phyloP scores from a whole-genome alignment of 2,113 vertebrate species.

The Bufo bufo region DNA sequence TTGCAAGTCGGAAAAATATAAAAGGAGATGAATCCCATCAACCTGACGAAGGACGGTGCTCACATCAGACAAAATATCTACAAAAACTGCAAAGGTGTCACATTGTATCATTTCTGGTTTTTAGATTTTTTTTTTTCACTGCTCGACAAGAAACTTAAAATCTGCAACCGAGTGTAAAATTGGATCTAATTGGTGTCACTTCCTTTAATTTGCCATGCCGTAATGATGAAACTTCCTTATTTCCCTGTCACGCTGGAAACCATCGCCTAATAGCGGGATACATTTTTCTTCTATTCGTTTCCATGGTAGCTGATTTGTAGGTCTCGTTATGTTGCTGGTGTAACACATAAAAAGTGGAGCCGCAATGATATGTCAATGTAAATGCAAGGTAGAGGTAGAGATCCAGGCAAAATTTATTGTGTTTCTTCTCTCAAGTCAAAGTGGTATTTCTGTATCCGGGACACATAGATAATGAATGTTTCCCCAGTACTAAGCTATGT shows the following conservation, averaged over 20 bases:
- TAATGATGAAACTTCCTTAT: conserved; percentile 34
- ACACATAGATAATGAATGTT: neutral
- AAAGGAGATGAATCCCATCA: neutral
- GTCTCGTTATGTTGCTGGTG: conserved; percentile 35
- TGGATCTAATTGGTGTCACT: conserved; percentile 30
- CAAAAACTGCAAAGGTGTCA: conserved; percentile 16
- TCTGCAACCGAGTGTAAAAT: neutral
- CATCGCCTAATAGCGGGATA: neutral
- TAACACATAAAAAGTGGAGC: neutral
- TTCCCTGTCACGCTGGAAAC: conserved; percentile 18
- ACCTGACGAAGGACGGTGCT: neutral
- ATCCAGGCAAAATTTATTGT: neutral
- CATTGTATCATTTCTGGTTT: neutral
- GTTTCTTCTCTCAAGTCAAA: neutral
- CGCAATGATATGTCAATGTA: neutral
- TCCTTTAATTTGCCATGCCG: conserved; percentile 18
- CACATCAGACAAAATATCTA: neutral
- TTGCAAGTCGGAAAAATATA: neutral
- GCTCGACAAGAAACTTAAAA: neutral
- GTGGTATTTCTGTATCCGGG: neutral
- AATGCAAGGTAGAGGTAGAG: neutral
- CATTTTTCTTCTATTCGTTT: conserved; percentile 36
- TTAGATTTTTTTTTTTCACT: neutral
- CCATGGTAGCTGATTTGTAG: conserved; percentile 36
- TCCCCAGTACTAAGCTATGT: neutral